These are phyloP conservation scores for Aeoliscus strigatus DNA, from an alignment of 2,797 vertebrate genomes.

Conservation along the genomic window DNA sequence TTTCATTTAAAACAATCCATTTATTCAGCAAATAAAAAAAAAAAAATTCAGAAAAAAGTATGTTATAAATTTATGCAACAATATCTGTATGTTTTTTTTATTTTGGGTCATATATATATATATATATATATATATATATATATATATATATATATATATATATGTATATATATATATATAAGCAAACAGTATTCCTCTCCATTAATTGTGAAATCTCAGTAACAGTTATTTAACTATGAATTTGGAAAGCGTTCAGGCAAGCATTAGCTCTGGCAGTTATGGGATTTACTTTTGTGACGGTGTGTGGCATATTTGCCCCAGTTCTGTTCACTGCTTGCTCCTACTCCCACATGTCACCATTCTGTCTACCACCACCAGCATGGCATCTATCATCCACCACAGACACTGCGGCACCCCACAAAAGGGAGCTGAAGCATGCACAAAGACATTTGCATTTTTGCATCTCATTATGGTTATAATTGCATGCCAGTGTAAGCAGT, in stretches of 20 bases:
- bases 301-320: slow-evolving; percentile 75
- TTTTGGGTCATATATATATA: too few relatives aligned
- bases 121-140: too few relatives aligned
- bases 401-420: slow-evolving; percentile 82
- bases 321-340: slow-evolving; percentile 75
- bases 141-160: too few relatives aligned
- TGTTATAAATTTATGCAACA: too few relatives aligned
- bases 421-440: slow-evolving; percentile 84
- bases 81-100: too few relatives aligned
- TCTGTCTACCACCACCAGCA: slow-evolving; percentile 80
- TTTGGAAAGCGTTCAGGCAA: slow-evolving; percentile 62
- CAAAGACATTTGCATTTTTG: slow-evolving; percentile 96
- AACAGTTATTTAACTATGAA: slow-evolving; percentile 67
- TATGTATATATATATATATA: too few relatives aligned
- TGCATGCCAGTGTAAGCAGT: slow-evolving; percentile 87
- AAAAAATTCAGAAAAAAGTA: too few relatives aligned
- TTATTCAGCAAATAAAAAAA: too few relatives aligned
- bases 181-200: slow-evolving; percentile 2
- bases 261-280: slow-evolving; percentile 62
- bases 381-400: slow-evolving; percentile 88
- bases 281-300: slow-evolving; percentile 68
- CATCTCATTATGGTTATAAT: slow-evolving; percentile 97
- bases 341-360: slow-evolving; percentile 81
- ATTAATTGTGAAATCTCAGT: slow-evolving; percentile 39
- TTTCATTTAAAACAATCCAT: too few relatives aligned